phyloP scores from a whole-genome alignment of 1,140 invertebrate genomes.

The Cydia strobilella region DNA sequence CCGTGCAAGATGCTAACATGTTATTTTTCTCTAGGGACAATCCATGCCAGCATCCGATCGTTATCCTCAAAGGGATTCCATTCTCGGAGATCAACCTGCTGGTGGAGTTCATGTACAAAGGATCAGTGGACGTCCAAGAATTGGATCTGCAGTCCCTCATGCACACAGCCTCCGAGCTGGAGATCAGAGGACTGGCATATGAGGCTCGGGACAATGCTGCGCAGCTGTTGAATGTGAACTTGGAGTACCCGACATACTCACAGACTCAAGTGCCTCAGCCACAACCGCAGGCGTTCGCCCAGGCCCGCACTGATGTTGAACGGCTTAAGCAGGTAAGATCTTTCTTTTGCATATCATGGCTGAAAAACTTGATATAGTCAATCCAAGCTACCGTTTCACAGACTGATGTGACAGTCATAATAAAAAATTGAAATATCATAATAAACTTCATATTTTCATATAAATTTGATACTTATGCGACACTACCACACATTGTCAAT shows the following conservation, averaged over 20 bases:
- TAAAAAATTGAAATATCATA: too few relatives aligned
- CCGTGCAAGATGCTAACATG: conserved; percentile 20
- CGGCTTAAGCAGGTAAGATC: conserved; percentile 74
- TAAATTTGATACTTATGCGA: too few relatives aligned
- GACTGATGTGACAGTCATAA: too few relatives aligned
- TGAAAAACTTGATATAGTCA: not conserved
- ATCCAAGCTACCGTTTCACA: too few relatives aligned
- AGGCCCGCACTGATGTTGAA: conserved; percentile 74
- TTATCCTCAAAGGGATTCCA: conserved; percentile 85
- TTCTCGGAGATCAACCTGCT: conserved; percentile 86
- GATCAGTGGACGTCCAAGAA: conserved; percentile 85
- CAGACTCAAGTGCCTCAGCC: conserved; percentile 54
- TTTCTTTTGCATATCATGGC: not conserved
- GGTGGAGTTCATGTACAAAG: conserved; percentile 87
- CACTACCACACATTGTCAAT: too few relatives aligned
- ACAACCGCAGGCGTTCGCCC: conserved; percentile 56
- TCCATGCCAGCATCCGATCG: conserved; percentile 86
- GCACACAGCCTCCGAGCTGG: conserved; percentile 84
- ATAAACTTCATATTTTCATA: too few relatives aligned
- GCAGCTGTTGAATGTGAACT: conserved; percentile 76
- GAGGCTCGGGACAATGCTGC: conserved; percentile 78
- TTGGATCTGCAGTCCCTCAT: conserved; percentile 84
- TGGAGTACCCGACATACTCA: conserved; percentile 74
- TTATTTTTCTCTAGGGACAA: conserved; percentile 79
- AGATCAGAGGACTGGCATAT: conserved; percentile 82